Evolutionary conservation across 2,113 vertebrate species (phyloP), one percentile per base, ranked within the genome.

Genomic region (Okapia johnstoni): DNA sequence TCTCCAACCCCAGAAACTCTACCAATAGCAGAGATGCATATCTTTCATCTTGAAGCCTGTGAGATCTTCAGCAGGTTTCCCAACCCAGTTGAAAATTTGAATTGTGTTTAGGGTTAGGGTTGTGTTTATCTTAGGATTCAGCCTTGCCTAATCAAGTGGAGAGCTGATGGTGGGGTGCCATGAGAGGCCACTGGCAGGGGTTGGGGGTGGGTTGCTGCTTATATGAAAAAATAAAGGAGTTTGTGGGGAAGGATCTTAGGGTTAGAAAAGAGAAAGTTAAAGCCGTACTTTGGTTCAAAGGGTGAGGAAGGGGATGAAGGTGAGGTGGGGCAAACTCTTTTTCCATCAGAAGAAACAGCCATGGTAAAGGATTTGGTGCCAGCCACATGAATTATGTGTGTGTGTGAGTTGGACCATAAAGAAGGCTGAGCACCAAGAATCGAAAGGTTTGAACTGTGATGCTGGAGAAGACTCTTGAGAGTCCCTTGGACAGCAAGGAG

Each of bases 371-470:
- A 21, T 33, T 50, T 92, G 13, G 16, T 58, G 16, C 33, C 52
- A 15, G 54, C 5, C 4, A 6, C 0, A 4, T 1, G 6, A 36
- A 6, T 46, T 28, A 36, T 13, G 2, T 48, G 7, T 63, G 30
- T 16, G 2, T 26, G 19, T 70, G 66, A 12, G 66, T 6, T 70
- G 66, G 10, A 70, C n/a, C 36, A 43, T 43, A 43, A 43, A 7
- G 12, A 76, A 76, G 70, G 70, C 70, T 76, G 70, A 76, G 10
- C 66, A 13, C 66, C 19, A 70, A 40, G 66, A 70, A 70, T 70
- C 1, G 5, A 13, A 43, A 14, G 1, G 23, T 26, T 43, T 76
- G 40, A 26, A 76, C 12, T 43, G 70, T 43, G 70, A 1, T 43
- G 40, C 12, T 76, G 70, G n/a, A 73, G 66, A 76, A 43, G 70